Evolutionary conservation across 1,140 invertebrate species (phyloP).

Genomic region (Trichonephila clavata): DNA sequence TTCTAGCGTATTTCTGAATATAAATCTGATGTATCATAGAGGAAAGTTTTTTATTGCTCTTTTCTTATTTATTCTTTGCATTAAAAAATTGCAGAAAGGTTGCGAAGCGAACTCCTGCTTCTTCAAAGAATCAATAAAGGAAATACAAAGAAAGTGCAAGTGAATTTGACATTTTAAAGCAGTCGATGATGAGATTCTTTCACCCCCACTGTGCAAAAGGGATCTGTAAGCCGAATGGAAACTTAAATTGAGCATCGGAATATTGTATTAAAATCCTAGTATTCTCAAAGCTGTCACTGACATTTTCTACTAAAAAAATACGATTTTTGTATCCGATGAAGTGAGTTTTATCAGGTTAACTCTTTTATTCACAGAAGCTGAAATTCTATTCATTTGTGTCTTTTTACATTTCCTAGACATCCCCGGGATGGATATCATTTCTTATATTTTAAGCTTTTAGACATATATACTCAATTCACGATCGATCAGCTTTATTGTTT

Average conservation of each 20-base stretch:
- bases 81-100: slow-evolving; percentile 1
- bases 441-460: too few relatives aligned
- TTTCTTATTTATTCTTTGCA: slow-evolving; percentile 16
- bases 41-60: slow-evolving; percentile 52
- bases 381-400: too few relatives aligned
- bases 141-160: slow-evolving; percentile 10
- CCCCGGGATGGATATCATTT: too few relatives aligned
- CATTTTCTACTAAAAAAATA: too few relatives aligned
- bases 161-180: slow-evolving; percentile 39
- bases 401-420: too few relatives aligned
- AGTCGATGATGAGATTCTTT: neutral
- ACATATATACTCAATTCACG: too few relatives aligned
- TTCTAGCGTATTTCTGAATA: neutral
- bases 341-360: too few relatives aligned
- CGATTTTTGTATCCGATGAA: neutral
- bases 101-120: neutral
- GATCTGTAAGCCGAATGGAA: neutral
- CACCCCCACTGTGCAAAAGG: neutral
- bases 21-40: neutral
- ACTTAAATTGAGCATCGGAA: slow-evolving; percentile 6
- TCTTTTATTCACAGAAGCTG: too few relatives aligned
- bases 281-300: neutral
- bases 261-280: neutral
- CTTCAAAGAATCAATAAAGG: slow-evolving; percentile 44
- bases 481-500: too few relatives aligned